These are phyloP conservation scores for Acanthosepion esculentum DNA, from an alignment of 2,888 invertebrate genomes.

Conservation along the genomic window DNA sequence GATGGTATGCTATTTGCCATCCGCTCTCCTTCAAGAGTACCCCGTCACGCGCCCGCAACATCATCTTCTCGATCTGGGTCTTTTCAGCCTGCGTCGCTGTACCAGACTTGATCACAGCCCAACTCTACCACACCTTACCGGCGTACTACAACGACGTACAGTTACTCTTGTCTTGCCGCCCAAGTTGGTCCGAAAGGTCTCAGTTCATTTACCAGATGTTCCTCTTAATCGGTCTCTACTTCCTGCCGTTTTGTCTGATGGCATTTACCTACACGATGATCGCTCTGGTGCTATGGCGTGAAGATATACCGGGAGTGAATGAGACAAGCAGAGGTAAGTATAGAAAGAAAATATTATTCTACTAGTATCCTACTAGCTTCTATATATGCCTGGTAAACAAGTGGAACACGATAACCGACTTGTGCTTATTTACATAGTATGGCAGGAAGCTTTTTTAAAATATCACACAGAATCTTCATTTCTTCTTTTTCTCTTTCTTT, in stretches of 20 bases:
- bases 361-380: too few species aligned
- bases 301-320: slow-evolving; percentile 61
- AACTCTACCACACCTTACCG: neutral
- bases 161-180: neutral
- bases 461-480: too few species aligned
- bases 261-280: slow-evolving; percentile 68
- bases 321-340: neutral
- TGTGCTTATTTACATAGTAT: too few species aligned
- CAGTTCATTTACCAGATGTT: slow-evolving; percentile 66
- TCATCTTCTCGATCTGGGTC: slow-evolving; percentile 88
- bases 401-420: too few species aligned
- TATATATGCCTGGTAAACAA: too few species aligned
- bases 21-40: slow-evolving; percentile 91
- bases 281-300: slow-evolving; percentile 69
- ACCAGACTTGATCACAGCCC: slow-evolving; percentile 64
- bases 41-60: slow-evolving; percentile 85
- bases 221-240: slow-evolving; percentile 64
- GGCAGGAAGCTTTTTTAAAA: too few species aligned
- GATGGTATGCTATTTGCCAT: slow-evolving; percentile 95
- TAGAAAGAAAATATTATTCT: neutral
- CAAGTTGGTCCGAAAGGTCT: slow-evolving; percentile 51
- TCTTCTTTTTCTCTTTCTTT: too few species aligned
- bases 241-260: slow-evolving; percentile 71
- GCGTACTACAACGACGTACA: slow-evolving; percentile 34
- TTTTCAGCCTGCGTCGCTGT: slow-evolving; percentile 78